Base-by-base conservation (phyloP, 2,113 vertebrate genomes). In the Oreochromis spilurus region DNA sequence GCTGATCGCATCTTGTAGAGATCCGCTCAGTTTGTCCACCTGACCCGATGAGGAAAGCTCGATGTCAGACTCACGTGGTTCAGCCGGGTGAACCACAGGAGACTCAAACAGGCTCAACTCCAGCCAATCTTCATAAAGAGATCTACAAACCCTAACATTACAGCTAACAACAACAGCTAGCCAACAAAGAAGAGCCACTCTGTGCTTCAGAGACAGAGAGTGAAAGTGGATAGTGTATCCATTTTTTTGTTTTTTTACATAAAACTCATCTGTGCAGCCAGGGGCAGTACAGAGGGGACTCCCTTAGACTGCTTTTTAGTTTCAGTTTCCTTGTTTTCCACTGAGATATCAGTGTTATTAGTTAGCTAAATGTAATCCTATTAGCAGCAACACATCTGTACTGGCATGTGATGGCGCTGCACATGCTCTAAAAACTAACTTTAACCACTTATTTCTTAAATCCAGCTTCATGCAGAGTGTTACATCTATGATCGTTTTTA, bases 261-360 rank as follows among this genome's bases (percentile, higher is more conserved):
- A n/a, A 65, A 65, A 65, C 60, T 0, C 31, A 65, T 38, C 1
- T 36, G 3, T 65, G 10, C 36, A 38, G 31, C 60, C 0, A 2
- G 2, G 10, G 60, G 31, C 31, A n/a, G 4, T n/a, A 65, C 62
- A 67, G 9, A 38, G 40, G 21, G 0, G 19, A 67, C 34, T 38
- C 34, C 34, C 34, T 13, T 67, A 40, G 62, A 40, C 34, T 21
- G 34, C 34, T 13, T 8, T 2, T 67, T 67, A 40, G 62, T 67
- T 67, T 67, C 34, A 40, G 4, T 67, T 67, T 67, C 19, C 19
- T 40, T 67, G 34, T 67, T 67, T 67, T 67, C 62, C 34, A 21
- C 34, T 67, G 62, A 38, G 34, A 38, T 65, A 65, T 65, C 31
- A 38, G 34, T 21, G 60, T 67, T 13, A 38, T 38, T 38, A 67